Percentiles rank a stretch among this genome's conserved stretches.
phyloP scores from a whole-genome alignment of 2,797 vertebrate species.

The Takifugu ocellatus region DNA sequence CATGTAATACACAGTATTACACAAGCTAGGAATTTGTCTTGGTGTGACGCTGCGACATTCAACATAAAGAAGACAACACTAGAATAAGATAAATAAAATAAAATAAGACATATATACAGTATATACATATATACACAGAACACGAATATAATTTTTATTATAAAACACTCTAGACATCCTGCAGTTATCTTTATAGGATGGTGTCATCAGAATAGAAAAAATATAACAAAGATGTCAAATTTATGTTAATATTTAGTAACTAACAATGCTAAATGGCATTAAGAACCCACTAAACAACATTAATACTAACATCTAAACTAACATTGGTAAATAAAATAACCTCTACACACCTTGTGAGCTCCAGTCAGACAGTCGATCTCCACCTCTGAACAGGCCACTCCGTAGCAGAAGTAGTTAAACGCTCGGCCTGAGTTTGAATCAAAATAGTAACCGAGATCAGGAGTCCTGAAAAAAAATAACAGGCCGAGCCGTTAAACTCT shows the following conservation, averaged over 20 bases:
- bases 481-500: not conserved
- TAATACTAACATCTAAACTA: no score
- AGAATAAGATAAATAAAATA: no score
- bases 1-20: no score
- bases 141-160: not conserved
- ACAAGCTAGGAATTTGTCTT: no score
- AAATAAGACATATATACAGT: no score
- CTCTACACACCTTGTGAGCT: slow-evolving; percentile 71
- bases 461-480: slow-evolving; percentile 70
- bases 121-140: no score
- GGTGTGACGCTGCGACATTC: no score
- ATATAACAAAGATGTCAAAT: not conserved
- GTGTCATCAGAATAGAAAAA: not conserved
- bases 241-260: no score
- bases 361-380: slow-evolving; percentile 96
- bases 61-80: no score
- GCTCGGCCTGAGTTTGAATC: slow-evolving; percentile 82
- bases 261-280: no score
- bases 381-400: slow-evolving; percentile 90
- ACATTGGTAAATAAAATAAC: no score
- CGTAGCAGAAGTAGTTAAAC: slow-evolving; percentile 87
- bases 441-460: slow-evolving; percentile 83
- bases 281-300: no score
- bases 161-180: not conserved
- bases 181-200: not conserved